phyloP scores from a whole-genome alignment of 2,888 invertebrate genomes.

The Pristionchus exspectatus region DNA sequence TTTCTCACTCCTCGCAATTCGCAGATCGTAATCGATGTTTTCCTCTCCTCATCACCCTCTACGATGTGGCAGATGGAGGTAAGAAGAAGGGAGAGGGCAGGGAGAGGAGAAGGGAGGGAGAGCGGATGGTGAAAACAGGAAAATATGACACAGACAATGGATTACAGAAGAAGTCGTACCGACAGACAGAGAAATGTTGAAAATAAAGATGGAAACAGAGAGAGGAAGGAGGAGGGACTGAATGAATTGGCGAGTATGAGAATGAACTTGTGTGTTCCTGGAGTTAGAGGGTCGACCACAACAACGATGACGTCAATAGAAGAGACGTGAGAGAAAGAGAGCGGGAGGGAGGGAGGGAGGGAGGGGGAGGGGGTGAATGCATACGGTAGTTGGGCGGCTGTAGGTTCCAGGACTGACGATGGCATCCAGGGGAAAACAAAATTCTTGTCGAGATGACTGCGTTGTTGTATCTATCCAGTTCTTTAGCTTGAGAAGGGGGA shows the following conservation, averaged over 20 bases:
- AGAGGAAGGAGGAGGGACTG: neutral
- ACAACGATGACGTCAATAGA: conserved; percentile 1
- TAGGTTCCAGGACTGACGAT: conserved; percentile 18
- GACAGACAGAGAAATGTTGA: conserved; percentile 17
- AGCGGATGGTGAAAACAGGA: neutral
- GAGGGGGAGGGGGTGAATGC: neutral
- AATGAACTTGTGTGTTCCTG: conserved; percentile 29
- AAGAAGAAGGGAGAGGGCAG: neutral
- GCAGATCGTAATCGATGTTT: conserved; percentile 52
- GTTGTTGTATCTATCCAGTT: neutral
- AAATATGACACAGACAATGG: conserved; percentile 11
- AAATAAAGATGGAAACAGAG: neutral
- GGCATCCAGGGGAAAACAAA: neutral
- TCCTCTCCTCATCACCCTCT: conserved; percentile 45
- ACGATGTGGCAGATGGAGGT: conserved; percentile 53
- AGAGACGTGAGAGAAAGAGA: neutral
- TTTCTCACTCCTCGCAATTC: conserved; percentile 15
- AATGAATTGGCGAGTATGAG: conserved; percentile 18
- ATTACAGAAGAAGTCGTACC: neutral
- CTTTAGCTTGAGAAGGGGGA: neutral
- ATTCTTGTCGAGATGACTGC: neutral
- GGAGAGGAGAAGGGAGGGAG: neutral
- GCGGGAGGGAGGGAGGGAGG: neutral
- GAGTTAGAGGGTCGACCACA: conserved; percentile 34
- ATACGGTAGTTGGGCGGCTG: neutral